Percentiles rank a stretch among this genome's conserved stretches.
These are phyloP conservation scores for Plusia festucae DNA, from an alignment of 2,888 invertebrate genomes.

Conservation along the genomic window DNA sequence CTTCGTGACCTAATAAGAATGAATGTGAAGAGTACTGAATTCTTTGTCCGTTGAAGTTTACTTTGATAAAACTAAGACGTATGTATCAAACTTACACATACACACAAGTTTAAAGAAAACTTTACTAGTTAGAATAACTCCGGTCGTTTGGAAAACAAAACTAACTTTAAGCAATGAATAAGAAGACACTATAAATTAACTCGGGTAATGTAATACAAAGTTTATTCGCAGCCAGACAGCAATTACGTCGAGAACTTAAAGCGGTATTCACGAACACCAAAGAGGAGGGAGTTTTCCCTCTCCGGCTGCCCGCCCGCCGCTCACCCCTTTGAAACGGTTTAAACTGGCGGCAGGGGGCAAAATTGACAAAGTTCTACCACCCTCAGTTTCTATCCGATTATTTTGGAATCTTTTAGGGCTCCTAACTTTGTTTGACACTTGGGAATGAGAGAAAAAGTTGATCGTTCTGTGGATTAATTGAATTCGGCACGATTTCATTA, in stretches of 20 bases:
- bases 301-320: slow-evolving; percentile 57
- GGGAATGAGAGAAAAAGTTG: slow-evolving; percentile 65
- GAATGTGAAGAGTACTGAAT: slow-evolving; percentile 46
- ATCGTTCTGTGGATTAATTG: slow-evolving; percentile 58
- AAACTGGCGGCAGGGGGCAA: slow-evolving; percentile 74
- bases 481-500: slow-evolving; percentile 63
- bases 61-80: slow-evolving; percentile 23
- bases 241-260: slow-evolving; percentile 86
- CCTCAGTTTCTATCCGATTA: slow-evolving; percentile 77
- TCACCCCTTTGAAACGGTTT: slow-evolving; percentile 77
- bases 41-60: slow-evolving; percentile 36
- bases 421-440: slow-evolving; percentile 75
- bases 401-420: slow-evolving; percentile 77
- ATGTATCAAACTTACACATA: slow-evolving; percentile 47
- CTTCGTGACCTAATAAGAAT: slow-evolving; percentile 50
- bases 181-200: slow-evolving; percentile 87
- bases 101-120: slow-evolving; percentile 58
- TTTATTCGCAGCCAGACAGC: slow-evolving; percentile 87
- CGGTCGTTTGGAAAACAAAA: slow-evolving; percentile 77
- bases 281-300: slow-evolving; percentile 70
- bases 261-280: slow-evolving; percentile 86
- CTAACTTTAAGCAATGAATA: slow-evolving; percentile 82
- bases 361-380: slow-evolving; percentile 81
- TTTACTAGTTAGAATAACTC: slow-evolving; percentile 70
- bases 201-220: slow-evolving; percentile 87